Base-by-base conservation (phyloP, 2,113 vertebrate species). In the Tupaia chinensis region DNA sequence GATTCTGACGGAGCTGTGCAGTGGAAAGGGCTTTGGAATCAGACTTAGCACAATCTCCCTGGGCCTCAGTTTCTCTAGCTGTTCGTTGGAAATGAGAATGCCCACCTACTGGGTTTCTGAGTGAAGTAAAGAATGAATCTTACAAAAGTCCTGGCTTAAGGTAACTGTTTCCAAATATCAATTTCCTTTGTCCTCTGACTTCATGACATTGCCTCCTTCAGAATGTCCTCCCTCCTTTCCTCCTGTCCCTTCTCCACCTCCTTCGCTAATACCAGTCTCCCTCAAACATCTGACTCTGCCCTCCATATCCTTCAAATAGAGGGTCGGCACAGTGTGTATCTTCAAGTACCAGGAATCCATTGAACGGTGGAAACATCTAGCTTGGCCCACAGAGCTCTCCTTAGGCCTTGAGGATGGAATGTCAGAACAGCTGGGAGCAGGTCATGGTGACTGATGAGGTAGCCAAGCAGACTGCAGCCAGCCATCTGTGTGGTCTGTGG, bases 401-500 rank as follows among this genome's bases (percentile, higher is more conserved):
- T 68, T 2, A 82, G 85, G 83, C 96, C 95, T 97, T 94, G 96
- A 94, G 92, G 86, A 83, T 0, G 23, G 91, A 84, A 65, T 29
- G 94, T 16, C 83, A 70, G 89, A 78, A 83, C 96, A 95, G 87
- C 77, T 91, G 72, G 69, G 82, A 32, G 85, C 74, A 5, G 70
- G 84, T 97, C 81, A 11, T 12, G 44, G 89, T 76, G 12, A 94
- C 87, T 89, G 93, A 96, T 74, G 76, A 54, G 25, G 5, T 9
- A 93, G 56, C 34, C 29, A 78, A 32, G 87, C 84, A 8, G 70
- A 79, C 65, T 1, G 4, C 53, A 86, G 17, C 10, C 76, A 17
- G 87, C 92, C 20, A 7, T 66, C 87, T 95, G 97, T 96, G 97
- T 96, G 96, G 96, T 96, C 96, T 86, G 56, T 1, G 0, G 17